A percentile compares a stretch with the other conserved stretches of the same genome.
phyloP scores from a whole-genome alignment of 1,140 invertebrate genomes.

The Ditylenchus dipsaci region DNA sequence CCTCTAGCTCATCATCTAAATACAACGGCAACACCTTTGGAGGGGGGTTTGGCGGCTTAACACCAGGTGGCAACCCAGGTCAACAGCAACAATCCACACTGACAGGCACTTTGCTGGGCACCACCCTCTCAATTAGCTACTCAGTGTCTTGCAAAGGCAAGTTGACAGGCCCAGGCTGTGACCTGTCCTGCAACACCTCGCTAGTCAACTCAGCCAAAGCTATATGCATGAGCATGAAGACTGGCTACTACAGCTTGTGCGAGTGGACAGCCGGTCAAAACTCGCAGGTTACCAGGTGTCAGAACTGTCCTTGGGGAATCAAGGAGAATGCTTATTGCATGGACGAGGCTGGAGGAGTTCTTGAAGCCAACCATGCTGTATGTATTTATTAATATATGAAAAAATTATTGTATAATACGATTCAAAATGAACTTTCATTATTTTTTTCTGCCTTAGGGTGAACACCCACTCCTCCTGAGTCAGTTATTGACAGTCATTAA shows the following conservation, averaged over 20 bases:
- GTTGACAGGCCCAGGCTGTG: conserved; percentile 43
- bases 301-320: conserved; percentile 54
- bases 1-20: neutral
- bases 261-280: conserved; percentile 21
- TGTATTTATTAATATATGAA: conserved; percentile 13
- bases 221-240: conserved; percentile 39
- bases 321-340: conserved; percentile 48
- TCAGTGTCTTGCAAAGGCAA: conserved; percentile 40
- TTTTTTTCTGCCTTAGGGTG: neutral
- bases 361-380: conserved; percentile 44
- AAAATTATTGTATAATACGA: neutral
- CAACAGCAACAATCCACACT: conserved; percentile 29
- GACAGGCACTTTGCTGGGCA: conserved; percentile 41
- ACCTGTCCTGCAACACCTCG: conserved; percentile 44
- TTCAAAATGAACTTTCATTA: neutral
- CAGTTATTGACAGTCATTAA: too few relatives aligned
- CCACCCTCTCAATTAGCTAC: conserved; percentile 40
- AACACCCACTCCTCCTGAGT: too few relatives aligned
- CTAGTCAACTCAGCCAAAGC: conserved; percentile 39
- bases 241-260: conserved; percentile 46
- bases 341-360: conserved; percentile 46
- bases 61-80: neutral
- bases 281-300: conserved; percentile 43
- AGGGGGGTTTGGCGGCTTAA: neutral
- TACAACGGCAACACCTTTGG: neutral